Base-by-base conservation (phyloP, 2,888 invertebrate genomes). In the Hemaris fuciformis region DNA sequence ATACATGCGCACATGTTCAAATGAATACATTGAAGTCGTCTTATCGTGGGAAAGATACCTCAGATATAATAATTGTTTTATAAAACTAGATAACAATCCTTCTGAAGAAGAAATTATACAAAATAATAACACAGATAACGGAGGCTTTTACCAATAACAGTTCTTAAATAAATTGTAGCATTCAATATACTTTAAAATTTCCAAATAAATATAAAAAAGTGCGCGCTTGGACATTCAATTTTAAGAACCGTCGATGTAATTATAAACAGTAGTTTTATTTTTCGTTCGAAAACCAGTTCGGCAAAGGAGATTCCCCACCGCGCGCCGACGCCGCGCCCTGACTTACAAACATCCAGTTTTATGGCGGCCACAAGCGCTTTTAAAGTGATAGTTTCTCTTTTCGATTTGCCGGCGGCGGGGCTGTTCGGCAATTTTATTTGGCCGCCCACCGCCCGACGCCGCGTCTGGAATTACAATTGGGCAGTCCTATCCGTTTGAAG, bases 321-420 rank as follows among this genome's bases (percentile, higher is more conserved):
- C 34, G 42, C 22, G n/a, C 53, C 61, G 62, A 46, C 57, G 66
- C 38, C 60, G 53, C 85, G 86, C 83, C 60, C 62, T 79, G 91
- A 87, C 88, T 90, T 71, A 74, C 84, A 90, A 91, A 80, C 80
- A 87, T 83, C 79, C 76, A 77, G 43, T 84, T 86, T 85, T 88
- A 87, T 80, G 78, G 81, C 75, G 70, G 74, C 75, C 72, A 74
- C 73, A 77, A 79, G 77, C 81, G 83, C 85, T 88, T 53, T 85
- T 87, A 88, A 89, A 85, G 81, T 79, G 85, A 86, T 89, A 84
- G 84, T 84, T 84, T 80, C 77, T 75, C 78, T 77, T 83, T 80
- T 84, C 88, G 84, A 89, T 89, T 86, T 85, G 80, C 83, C 81
- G 80, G 79, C 72, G 76, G 82, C 73, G 70, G 76, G 82, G 83